Evolutionary conservation across 2,113 vertebrate genomes (phyloP).

Genomic region (Leuciscus idus): DNA sequence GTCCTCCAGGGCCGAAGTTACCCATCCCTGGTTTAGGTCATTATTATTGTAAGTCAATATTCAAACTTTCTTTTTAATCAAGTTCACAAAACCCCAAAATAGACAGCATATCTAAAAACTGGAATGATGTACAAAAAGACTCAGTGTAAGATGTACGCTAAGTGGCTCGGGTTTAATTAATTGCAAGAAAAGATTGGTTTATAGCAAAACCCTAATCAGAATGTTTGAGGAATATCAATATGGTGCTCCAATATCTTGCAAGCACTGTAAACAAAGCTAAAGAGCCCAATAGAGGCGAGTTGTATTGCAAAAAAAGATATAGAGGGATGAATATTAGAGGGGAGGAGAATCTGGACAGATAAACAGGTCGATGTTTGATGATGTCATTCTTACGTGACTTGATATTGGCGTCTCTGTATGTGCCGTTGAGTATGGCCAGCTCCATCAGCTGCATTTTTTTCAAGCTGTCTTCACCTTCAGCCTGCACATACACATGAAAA

Average conservation of each 20-base stretch:
- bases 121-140: not conserved
- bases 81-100: not conserved
- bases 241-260: not conserved
- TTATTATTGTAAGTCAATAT: not conserved
- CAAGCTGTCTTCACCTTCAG: conserved; percentile 98
- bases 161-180: not conserved
- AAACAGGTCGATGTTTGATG: conserved; percentile 51
- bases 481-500: conserved; percentile 73
- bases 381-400: conserved; percentile 93
- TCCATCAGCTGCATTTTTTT: conserved; percentile 99
- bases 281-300: not conserved
- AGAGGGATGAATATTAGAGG: not conserved
- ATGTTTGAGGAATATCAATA: not conserved
- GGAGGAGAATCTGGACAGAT: conserved; percentile 37
- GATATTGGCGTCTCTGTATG: conserved; percentile 98
- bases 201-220: not conserved
- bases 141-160: not conserved
- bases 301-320: not conserved
- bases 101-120: not conserved
- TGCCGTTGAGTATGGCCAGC: conserved; percentile 97
- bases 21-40: too few species aligned
- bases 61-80: not conserved
- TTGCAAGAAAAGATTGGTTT: not conserved
- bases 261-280: not conserved
- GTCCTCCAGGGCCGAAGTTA: too few species aligned